phyloP scores from a whole-genome alignment of 2,797 vertebrate genomes.

The Nyctibius grandis region DNA sequence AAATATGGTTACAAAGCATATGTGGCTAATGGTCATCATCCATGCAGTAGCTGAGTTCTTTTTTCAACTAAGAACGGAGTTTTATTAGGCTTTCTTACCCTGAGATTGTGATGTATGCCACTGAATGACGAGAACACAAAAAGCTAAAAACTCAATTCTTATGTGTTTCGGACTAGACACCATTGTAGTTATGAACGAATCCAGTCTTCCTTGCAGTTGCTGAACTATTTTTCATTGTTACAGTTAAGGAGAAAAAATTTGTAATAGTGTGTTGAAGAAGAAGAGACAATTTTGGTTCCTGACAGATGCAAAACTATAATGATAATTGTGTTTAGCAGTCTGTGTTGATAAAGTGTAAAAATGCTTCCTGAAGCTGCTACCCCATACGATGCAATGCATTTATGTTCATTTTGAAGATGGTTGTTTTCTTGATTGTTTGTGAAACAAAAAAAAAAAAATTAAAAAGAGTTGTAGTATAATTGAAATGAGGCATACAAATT shows the following conservation, averaged over 20 bases:
- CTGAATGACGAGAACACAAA: neutral
- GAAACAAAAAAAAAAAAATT: neutral
- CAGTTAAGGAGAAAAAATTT: neutral
- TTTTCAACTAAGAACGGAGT: neutral
- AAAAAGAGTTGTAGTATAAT: neutral
- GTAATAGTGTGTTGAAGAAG: neutral
- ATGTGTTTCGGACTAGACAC: neutral
- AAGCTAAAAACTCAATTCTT: neutral
- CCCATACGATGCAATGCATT: neutral
- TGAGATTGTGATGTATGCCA: neutral
- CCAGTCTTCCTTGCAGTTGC: neutral
- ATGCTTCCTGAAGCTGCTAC: neutral
- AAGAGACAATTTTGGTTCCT: neutral
- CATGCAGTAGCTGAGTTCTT: neutral
- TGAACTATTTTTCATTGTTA: neutral
- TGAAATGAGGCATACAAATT: neutral
- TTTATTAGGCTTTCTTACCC: neutral
- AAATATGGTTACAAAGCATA: neutral
- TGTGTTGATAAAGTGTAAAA: neutral
- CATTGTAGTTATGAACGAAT: neutral
- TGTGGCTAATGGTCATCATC: neutral
- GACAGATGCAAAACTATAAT: neutral
- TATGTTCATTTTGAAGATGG: neutral
- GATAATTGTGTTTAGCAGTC: neutral
- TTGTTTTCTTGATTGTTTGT: neutral